A percentile compares a stretch with the other conserved stretches of the same genome.
Conservation (phyloP, 2,888 invertebrate genomes). For the Eueremaeus valkanovi region DNA sequence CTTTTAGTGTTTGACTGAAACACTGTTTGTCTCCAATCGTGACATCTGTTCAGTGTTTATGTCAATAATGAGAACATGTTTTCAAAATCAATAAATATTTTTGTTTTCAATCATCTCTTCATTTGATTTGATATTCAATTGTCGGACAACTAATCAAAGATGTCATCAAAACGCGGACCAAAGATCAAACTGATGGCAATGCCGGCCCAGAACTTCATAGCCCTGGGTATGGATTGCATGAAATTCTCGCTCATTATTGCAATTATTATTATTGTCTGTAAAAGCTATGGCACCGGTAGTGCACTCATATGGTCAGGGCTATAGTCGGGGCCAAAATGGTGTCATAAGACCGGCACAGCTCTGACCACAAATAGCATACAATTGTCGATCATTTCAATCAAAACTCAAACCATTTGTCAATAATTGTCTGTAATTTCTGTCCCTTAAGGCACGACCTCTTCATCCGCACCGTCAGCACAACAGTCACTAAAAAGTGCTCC, state of each 20-base stretch:
- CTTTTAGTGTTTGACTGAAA: too few relatives aligned
- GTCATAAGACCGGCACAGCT: too few relatives aligned
- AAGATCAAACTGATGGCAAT: constrained; percentile 13
- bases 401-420: too few relatives aligned
- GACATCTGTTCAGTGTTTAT: neutral
- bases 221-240: neutral
- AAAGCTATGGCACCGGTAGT: too few relatives aligned
- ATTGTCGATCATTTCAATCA: neutral
- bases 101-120: neutral
- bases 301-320: too few relatives aligned
- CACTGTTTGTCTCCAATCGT: neutral
- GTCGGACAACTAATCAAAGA: neutral
- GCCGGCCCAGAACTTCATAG: constrained; percentile 2
- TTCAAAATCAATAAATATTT: too few relatives aligned
- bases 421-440: neutral
- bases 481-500: neutral
- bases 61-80: neutral
- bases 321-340: too few relatives aligned
- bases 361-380: neutral
- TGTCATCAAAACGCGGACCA: constrained; percentile 16
- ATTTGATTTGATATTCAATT: neutral
- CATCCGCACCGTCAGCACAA: constrained; percentile 3
- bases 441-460: constrained; percentile 7
- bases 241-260: neutral
- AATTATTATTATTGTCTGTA: too few relatives aligned